phyloP scores from a whole-genome alignment of 2,113 vertebrate genomes.

The Rhadina sibilatrix region DNA sequence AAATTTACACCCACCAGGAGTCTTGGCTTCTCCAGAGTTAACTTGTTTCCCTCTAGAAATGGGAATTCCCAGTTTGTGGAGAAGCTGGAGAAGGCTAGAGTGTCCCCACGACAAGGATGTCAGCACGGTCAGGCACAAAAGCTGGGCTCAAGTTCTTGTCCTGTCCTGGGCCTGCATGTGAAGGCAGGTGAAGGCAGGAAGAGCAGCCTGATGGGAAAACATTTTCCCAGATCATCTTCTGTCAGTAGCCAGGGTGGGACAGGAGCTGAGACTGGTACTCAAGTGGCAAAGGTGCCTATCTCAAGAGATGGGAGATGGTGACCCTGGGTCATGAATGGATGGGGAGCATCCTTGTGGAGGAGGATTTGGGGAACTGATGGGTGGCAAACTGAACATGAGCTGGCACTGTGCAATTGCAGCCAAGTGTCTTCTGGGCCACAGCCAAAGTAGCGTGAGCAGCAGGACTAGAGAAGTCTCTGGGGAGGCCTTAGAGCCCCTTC shows the following conservation, averaged over 20 bases:
- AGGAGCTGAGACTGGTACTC: not conserved
- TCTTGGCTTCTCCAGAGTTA: not conserved
- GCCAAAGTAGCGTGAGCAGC: not conserved
- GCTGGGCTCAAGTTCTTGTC: not conserved
- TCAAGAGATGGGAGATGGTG: not conserved
- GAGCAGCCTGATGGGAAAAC: not conserved
- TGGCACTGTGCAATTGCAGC: not conserved
- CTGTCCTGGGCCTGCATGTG: not conserved
- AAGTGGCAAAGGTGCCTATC: not conserved
- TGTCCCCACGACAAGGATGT: not conserved
- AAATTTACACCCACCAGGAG: not conserved
- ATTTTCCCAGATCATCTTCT: not conserved
- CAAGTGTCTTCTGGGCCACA: not conserved
- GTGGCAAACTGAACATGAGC: not conserved
- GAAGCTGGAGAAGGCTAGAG: not conserved
- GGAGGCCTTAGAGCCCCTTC: not conserved
- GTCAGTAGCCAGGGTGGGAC: not conserved
- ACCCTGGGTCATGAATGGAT: not conserved
- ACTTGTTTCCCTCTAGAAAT: not conserved
- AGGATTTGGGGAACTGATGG: not conserved
- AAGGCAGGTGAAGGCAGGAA: not conserved
- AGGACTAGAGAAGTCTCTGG: not conserved
- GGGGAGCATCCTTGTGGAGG: not conserved
- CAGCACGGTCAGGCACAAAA: rapidly evolving
- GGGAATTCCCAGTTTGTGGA: not conserved